phyloP scores from a whole-genome alignment of 2,888 invertebrate species.

The Leptopilina syphax region DNA sequence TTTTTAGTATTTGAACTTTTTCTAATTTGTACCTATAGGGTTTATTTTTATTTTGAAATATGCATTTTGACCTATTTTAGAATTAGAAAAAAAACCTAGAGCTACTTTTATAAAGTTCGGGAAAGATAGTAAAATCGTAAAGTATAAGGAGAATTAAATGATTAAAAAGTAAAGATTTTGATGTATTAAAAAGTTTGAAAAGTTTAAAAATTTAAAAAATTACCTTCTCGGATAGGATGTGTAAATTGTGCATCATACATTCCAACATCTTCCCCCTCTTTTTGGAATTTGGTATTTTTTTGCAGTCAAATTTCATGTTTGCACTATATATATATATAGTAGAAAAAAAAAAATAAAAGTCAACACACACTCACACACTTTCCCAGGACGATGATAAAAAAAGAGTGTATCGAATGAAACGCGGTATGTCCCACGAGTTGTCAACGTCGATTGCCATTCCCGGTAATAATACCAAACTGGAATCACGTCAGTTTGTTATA shows the following conservation, averaged over 20 bases:
- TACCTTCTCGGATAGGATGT: conserved; percentile 22
- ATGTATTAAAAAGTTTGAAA: no score
- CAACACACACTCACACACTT: conserved; percentile 9
- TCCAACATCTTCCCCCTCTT: conserved; percentile 29
- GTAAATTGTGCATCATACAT: conserved; percentile 29
- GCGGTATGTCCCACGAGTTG: conserved; percentile 37
- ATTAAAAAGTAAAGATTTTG: no score
- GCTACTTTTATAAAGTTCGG: no score
- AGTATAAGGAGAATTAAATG: no score
- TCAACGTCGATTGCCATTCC: conserved; percentile 39
- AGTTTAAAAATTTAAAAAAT: background rate
- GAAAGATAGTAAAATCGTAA: no score
- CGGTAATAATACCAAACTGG: conserved; percentile 24
- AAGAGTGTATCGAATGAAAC: conserved; percentile 22
- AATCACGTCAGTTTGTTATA: conserved; percentile 4
- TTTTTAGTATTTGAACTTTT: no score
- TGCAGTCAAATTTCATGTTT: conserved; percentile 12
- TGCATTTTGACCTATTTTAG: no score
- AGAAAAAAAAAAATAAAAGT: conserved; percentile 8
- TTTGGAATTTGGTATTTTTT: background rate
- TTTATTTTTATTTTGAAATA: no score
- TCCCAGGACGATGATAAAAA: conserved; percentile 9
- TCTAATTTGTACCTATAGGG: no score
- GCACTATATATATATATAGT: background rate
- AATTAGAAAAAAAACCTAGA: no score